A percentile compares a stretch with the other conserved stretches of the same genome.
Evolutionary conservation across 2,113 vertebrate genomes (phyloP).

Genomic region (Oenanthe oenanthe): DNA sequence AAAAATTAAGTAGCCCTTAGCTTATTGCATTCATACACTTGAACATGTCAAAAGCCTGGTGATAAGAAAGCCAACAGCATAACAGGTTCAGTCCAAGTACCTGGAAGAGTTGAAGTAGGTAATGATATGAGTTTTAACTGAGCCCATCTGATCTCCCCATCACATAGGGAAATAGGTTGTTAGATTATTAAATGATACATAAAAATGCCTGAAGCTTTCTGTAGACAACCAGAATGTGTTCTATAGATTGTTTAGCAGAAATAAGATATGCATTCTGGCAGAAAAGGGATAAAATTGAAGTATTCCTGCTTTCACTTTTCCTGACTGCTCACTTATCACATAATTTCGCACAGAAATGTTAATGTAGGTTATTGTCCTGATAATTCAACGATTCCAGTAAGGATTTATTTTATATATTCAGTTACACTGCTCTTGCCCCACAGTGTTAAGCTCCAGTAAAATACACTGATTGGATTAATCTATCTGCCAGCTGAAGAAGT

Average conservation of each 20-base stretch:
- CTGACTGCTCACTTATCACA: not conserved
- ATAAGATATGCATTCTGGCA: not conserved
- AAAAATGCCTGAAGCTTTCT: not conserved
- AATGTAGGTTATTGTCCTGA: not conserved
- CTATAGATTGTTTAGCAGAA: constrained; percentile 12
- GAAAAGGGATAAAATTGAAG: not conserved
- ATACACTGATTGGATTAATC: not conserved
- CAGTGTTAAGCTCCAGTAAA: not conserved
- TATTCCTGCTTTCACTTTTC: not conserved
- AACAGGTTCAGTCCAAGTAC: not conserved
- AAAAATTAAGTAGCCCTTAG: not conserved
- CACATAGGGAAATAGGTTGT: not conserved
- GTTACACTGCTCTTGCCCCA: not conserved
- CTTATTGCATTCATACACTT: not conserved
- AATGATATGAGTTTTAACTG: not conserved
- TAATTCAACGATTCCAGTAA: constrained; percentile 36
- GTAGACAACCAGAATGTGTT: not conserved
- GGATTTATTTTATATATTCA: constrained; percentile 32
- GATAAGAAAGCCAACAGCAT: not conserved
- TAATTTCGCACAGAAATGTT: constrained; percentile 1
- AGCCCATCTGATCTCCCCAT: not conserved
- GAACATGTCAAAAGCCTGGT: not conserved
- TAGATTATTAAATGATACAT: not conserved
- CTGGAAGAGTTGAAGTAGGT: not conserved
- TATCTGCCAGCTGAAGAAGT: not conserved